Evolutionary conservation across 2,888 invertebrate genomes (phyloP).

Genomic region (Metopia argyrocephala): DNA sequence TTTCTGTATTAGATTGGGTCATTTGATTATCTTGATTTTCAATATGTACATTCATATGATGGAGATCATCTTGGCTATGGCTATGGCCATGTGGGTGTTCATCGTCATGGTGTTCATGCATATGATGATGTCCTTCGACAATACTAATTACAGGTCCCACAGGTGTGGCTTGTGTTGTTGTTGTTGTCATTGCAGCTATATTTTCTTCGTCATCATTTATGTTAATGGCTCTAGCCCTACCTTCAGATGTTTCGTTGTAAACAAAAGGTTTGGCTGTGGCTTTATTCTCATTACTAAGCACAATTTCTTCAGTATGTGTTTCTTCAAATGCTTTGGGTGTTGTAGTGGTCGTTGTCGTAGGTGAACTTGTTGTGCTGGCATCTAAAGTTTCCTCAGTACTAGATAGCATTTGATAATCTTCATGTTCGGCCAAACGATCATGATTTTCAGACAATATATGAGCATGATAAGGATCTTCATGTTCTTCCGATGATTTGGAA

Average conservation of each 20-base stretch:
- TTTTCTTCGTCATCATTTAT: conserved; percentile 66
- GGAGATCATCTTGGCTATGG: conserved; percentile 38
- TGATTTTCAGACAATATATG: conserved; percentile 76
- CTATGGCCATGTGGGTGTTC: conserved; percentile 51
- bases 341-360: conserved; percentile 63
- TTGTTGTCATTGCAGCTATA: conserved; percentile 22
- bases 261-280: conserved; percentile 69
- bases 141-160: conserved; percentile 70
- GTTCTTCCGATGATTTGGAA: conserved; percentile 58
- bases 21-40: conserved; percentile 49
- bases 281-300: conserved; percentile 71
- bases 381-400: conserved; percentile 71
- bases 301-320: conserved; percentile 65
- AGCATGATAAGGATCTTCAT: conserved; percentile 75
- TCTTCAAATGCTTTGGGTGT: conserved; percentile 50
- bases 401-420: conserved; percentile 74
- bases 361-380: conserved; percentile 42
- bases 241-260: conserved; percentile 64
- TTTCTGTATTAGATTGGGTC: conserved; percentile 60
- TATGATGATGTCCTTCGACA: conserved; percentile 71
- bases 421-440: conserved; percentile 75
- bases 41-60: conserved; percentile 6
- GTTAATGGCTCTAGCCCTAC: conserved; percentile 75
- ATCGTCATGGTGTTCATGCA: conserved; percentile 43
- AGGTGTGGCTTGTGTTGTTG: conserved; percentile 50